Percentiles rank a stretch among this genome's conserved stretches.
Evolutionary conservation across 1,140 invertebrate genomes (phyloP).

Genomic region (Cryptotermes secundus): DNA sequence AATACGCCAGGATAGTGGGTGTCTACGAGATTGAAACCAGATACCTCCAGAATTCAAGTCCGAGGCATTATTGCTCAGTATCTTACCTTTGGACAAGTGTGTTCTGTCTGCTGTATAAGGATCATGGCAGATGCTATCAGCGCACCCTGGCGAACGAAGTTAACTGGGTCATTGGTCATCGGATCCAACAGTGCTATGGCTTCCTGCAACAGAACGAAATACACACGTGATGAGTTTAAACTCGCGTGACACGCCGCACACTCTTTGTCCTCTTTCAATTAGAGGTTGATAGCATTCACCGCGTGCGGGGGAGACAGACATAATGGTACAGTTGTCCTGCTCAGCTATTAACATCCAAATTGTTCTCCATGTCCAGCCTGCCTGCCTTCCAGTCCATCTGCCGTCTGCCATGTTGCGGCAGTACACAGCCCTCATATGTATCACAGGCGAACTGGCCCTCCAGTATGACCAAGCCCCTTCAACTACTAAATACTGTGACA

Average conservation of each 20-base stretch:
- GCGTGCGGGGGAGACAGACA: not conserved
- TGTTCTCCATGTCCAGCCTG: not conserved
- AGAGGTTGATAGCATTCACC: no score
- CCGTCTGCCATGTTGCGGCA: not conserved
- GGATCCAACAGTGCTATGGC: conserved; percentile 96
- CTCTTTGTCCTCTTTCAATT: not conserved
- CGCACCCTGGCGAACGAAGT: conserved; percentile 98
- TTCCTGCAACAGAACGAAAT: conserved; percentile 63
- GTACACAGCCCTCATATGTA: not conserved
- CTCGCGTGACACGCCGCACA: not conserved
- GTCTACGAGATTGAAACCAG: not conserved
- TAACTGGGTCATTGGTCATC: conserved; percentile 98
- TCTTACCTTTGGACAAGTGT: conserved; percentile 81
- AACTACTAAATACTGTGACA: no score
- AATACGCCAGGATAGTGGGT: no score
- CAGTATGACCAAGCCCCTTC: no score
- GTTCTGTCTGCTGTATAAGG: conserved; percentile 96
- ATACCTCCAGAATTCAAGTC: no score
- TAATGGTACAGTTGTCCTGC: not conserved
- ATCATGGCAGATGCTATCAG: conserved; percentile 97
- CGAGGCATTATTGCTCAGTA: not conserved
- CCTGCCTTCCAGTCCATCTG: not conserved
- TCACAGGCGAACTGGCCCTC: not conserved
- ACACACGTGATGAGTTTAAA: not conserved
- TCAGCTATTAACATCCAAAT: not conserved